Evolutionary conservation across 2,797 vertebrate genomes (phyloP).

Genomic region (Liparis tanakae): DNA sequence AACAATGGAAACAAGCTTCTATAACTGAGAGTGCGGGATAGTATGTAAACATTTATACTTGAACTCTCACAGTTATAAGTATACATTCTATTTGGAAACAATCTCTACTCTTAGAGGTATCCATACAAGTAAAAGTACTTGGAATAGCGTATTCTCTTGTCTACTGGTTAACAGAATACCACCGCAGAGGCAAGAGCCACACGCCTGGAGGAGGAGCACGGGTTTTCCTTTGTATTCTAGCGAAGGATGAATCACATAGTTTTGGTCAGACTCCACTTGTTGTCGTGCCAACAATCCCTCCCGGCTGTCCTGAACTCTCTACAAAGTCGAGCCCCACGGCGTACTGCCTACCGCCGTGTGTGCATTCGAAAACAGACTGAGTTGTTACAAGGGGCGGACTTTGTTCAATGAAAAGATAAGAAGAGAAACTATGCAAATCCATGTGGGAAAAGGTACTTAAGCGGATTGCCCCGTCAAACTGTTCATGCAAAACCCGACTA

Average conservation of each 20-base stretch:
- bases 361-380: conserved; percentile 1
- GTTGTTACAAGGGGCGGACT: not conserved
- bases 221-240: not conserved
- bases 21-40: not conserved
- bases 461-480: conserved; percentile 22
- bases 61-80: not conserved
- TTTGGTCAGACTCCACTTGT: conserved; percentile 19
- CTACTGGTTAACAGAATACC: not conserved
- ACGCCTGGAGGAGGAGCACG: conserved; percentile 14
- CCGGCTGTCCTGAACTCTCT: conserved; percentile 8
- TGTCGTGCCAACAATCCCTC: conserved; percentile 12
- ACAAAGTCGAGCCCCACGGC: conserved; percentile 7
- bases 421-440: conserved; percentile 20
- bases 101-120: not conserved
- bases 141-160: not conserved
- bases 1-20: not conserved
- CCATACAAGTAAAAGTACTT: not conserved
- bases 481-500: no score
- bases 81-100: not conserved
- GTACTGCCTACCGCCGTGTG: not conserved
- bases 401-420: not conserved
- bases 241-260: not conserved
- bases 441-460: not conserved
- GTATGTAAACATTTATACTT: not conserved
- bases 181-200: not conserved